Evolutionary conservation across 2,888 invertebrate species (phyloP), one percentile per base, ranked within the genome.

Genomic region (Phyllotreta striolata): DNA sequence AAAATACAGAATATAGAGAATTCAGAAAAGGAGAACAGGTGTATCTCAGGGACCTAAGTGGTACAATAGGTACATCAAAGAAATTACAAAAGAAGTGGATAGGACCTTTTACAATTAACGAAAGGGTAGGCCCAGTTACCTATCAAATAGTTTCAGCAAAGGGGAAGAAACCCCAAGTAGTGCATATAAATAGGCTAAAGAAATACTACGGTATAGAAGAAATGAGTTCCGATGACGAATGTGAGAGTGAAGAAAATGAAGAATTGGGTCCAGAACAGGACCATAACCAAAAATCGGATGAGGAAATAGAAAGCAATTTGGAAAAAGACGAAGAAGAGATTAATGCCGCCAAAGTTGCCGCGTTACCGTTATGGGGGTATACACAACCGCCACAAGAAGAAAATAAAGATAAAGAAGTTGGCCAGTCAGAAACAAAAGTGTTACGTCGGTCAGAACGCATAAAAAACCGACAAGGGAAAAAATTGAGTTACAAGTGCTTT

Each of bases 21-120:
- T 60, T 43, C 35, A n/a, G 43, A 1, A 2, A 40, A 10, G 52
- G 62, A n/a, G 56, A 57, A 14, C 43, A 38, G 6, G 44, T 56
- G 10, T 62, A 56, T 35, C n/a, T 54, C 3, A 47, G 14, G 38
- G 46, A 56, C 1, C 14, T 52, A 35, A 24, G 47, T 8, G 13
- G 6, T 1, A 63, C 57, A 12, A 10, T 13, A 0, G 57, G 57
- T 1, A 24, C 57, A 3, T 63, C 63, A 5, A 57, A 24, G 24
- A 63, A 63, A 9, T 10, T 63, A 38, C 24, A 14, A 43, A 57
- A 46, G 38, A 24, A 43, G 10, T 49, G 12, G 51, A 51, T 39
- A 52, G 57, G 52, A 40, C 52, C 43, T 38, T 57, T 37, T 3
- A 57, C 10, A 44, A 44, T 44, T n/a, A n/a, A 1, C 4, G 44